Conservation (phyloP, 2,113 vertebrate species). For the Lagenorhynchus albirostris region DNA sequence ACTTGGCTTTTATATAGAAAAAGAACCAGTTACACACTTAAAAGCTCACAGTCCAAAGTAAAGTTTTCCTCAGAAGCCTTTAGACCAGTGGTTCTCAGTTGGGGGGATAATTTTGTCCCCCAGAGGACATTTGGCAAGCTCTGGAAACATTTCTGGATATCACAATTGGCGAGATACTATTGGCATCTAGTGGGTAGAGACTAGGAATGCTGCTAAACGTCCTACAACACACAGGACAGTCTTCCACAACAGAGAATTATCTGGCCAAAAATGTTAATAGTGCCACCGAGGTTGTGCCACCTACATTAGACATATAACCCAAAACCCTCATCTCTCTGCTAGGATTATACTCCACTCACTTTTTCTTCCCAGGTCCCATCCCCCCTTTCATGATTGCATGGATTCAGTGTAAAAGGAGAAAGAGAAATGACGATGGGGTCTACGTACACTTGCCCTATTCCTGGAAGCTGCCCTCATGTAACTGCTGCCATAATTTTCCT, state of each 20-base stretch:
- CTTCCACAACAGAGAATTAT: background rate
- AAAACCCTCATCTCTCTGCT: background rate
- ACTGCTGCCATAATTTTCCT: background rate
- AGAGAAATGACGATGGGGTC: background rate
- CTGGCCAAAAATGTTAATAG: background rate
- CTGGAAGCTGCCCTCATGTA: background rate
- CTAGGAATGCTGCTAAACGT: background rate
- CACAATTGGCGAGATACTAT: background rate
- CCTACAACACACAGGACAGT: too few species aligned
- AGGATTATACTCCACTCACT: background rate
- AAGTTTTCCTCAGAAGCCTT: background rate
- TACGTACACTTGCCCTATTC: background rate
- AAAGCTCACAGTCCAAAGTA: background rate
- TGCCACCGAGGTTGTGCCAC: background rate
- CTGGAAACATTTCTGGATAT: background rate
- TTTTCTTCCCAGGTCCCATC: background rate
- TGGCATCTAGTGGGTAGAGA: slow-evolving; percentile 3
- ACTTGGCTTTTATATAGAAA: background rate
- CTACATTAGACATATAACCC: background rate
- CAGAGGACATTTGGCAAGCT: background rate
- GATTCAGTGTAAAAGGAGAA: background rate
- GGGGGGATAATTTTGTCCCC: background rate
- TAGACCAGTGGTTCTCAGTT: background rate
- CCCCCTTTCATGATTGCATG: background rate
- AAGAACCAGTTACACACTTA: background rate